A percentile compares a stretch with the other conserved stretches of the same genome.
Evolutionary conservation across 2,113 vertebrate species (phyloP).

Genomic region (Platichthys stellatus): DNA sequence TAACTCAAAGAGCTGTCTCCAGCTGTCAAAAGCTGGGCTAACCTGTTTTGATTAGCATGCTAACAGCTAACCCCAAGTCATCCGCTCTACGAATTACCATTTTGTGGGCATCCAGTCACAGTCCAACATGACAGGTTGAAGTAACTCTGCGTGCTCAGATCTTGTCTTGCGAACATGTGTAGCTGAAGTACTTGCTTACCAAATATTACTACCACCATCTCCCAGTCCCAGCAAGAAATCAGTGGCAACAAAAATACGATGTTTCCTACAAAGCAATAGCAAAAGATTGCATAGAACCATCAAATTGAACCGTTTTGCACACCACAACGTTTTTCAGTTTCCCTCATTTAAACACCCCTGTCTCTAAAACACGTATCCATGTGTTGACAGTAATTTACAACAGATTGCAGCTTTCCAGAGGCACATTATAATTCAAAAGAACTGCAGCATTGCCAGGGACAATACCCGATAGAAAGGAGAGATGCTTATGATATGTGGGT

Average conservation of each 20-base stretch:
- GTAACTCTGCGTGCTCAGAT: background rate
- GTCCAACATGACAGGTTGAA: background rate
- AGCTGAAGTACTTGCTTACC: background rate
- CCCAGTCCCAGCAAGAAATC: background rate
- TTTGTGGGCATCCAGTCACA: background rate
- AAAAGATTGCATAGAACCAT: background rate
- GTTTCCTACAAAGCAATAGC: background rate
- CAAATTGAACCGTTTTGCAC: no score
- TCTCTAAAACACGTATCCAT: background rate
- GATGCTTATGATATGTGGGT: conserved; percentile 11
- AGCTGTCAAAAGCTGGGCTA: no score
- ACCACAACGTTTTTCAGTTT: no score
- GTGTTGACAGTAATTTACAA: conserved; percentile 8
- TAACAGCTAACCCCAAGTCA: no score
- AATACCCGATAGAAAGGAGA: conserved; percentile 25
- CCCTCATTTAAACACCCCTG: background rate
- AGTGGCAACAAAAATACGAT: background rate
- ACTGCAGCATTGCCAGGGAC: conserved; percentile 13
- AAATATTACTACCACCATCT: background rate
- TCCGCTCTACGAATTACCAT: background rate
- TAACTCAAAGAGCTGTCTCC: no score
- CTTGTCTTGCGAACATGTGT: background rate
- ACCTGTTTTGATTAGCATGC: no score
- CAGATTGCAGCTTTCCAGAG: conserved; percentile 10
- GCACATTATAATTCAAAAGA: conserved; percentile 32